Percentiles rank a stretch among this genome's conserved stretches.
Conservation (phyloP, 1,140 invertebrate species). For the Lineus longissimus region DNA sequence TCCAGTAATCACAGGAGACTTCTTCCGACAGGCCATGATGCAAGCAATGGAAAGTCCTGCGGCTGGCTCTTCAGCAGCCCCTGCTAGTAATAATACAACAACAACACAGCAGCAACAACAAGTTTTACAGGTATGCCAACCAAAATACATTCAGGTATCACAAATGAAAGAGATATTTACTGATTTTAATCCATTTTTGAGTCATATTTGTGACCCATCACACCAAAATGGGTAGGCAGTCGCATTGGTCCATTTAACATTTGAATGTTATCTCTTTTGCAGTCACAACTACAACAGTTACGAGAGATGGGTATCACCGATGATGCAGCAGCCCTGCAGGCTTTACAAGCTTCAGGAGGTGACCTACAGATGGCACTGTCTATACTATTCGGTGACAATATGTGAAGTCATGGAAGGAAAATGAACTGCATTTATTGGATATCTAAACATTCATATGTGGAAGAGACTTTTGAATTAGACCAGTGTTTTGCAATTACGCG, state of each 20-base stretch:
- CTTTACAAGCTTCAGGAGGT: constrained; percentile 54
- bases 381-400: constrained; percentile 51
- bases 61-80: no score
- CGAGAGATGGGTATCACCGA: constrained; percentile 57
- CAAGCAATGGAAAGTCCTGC: constrained; percentile 14
- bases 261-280: background rate
- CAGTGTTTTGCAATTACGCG: no score
- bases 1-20: constrained; percentile 17
- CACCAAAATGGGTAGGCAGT: no score
- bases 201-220: no score
- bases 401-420: no score
- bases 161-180: background rate
- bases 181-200: background rate
- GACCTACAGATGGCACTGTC: constrained; percentile 56
- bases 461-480: no score
- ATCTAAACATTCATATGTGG: no score
- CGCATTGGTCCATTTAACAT: no score
- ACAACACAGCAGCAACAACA: constrained; percentile 2
- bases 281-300: constrained; percentile 53
- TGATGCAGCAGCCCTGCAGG: constrained; percentile 53
- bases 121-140: background rate
- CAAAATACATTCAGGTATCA: background rate
- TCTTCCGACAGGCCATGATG: constrained; percentile 26
- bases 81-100: background rate
- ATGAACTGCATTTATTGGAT: no score